Evolutionary conservation across 1,140 invertebrate genomes (phyloP).

Genomic region (Ceratosolen solmsi): DNA sequence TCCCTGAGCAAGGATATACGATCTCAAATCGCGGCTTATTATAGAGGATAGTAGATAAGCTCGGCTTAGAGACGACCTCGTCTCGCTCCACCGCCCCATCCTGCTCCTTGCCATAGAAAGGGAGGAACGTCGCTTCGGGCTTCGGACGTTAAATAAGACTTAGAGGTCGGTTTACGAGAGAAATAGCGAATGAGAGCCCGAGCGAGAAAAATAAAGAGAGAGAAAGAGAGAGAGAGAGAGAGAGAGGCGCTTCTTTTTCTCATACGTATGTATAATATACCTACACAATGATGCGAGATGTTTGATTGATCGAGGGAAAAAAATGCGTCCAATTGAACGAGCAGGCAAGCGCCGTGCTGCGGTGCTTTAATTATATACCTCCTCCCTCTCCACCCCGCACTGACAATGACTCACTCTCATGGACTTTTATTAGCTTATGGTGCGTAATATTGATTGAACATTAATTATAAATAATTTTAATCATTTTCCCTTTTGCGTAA

Average conservation of each 20-base stretch:
- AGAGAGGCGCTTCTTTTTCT: constrained; percentile 7
- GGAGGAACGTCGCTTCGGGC: constrained; percentile 32
- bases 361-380: constrained; percentile 41
- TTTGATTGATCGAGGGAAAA: constrained; percentile 49
- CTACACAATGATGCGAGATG: background rate
- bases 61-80: constrained; percentile 66
- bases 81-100: constrained; percentile 11
- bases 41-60: constrained; percentile 71
- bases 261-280: constrained; percentile 5
- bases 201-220: too few species aligned
- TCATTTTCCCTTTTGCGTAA: constrained; percentile 13
- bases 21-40: constrained; percentile 70
- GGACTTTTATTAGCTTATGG: constrained; percentile 36
- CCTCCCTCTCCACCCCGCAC: background rate
- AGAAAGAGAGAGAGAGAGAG: background rate
- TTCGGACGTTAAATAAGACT: constrained; percentile 32
- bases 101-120: background rate
- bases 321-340: constrained; percentile 43
- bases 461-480: constrained; percentile 48
- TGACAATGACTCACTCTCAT: constrained; percentile 34
- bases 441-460: constrained; percentile 33
- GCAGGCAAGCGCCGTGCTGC: background rate
- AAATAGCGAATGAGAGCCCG: background rate
- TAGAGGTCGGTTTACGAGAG: constrained; percentile 36
- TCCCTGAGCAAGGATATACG: constrained; percentile 62